A percentile compares a stretch with the other conserved stretches of the same genome.
phyloP scores from a whole-genome alignment of 2,797 vertebrate genomes.

The Megaceryle alcyon region DNA sequence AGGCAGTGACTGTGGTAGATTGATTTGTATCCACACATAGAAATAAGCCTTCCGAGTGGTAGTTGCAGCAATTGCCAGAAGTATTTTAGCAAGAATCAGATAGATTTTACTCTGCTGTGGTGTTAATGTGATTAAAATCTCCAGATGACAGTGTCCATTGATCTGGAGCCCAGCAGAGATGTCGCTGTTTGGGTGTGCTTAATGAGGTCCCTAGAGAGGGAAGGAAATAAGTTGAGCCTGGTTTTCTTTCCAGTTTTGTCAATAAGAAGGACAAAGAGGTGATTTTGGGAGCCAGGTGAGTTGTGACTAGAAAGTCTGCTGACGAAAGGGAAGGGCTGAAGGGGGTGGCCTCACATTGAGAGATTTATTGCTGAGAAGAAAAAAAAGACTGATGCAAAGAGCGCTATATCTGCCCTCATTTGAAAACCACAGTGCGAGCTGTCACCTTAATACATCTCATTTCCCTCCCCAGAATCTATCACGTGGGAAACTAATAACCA shows the following conservation, averaged over 20 bases:
- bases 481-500: background rate
- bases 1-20: background rate
- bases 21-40: background rate
- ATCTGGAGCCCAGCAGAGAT: background rate
- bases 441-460: background rate
- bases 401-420: background rate
- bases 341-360: background rate
- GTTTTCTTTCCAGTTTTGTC: background rate
- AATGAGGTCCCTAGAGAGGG: background rate
- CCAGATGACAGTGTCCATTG: constrained; percentile 8
- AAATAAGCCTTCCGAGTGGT: background rate
- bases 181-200: background rate
- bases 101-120: background rate
- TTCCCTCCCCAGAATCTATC: constrained; percentile 25
- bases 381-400: background rate
- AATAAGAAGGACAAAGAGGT: background rate
- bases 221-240: background rate
- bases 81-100: background rate
- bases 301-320: background rate
- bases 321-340: background rate
- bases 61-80: background rate
- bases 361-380: background rate
- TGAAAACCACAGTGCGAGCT: background rate
- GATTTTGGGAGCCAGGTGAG: background rate
- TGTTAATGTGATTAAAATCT: constrained; percentile 36